A percentile compares a stretch with the other conserved stretches of the same genome.
phyloP scores from a whole-genome alignment of 1,140 invertebrate species.

The Drosophila orena region DNA sequence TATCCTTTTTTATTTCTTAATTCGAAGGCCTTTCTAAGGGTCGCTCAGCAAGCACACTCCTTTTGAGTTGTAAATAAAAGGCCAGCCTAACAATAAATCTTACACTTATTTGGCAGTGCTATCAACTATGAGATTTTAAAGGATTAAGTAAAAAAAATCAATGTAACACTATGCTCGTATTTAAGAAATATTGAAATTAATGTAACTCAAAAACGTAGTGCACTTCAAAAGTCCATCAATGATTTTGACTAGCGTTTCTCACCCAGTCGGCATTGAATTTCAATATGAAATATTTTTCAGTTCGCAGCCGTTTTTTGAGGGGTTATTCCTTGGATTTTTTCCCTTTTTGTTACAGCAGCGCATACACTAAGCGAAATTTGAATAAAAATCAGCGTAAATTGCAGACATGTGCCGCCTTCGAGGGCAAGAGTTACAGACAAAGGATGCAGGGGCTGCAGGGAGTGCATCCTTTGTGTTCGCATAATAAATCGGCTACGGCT shows the following conservation, averaged over 20 bases:
- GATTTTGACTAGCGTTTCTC: neutral
- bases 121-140: neutral
- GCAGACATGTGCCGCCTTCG: slow-evolving; percentile 64
- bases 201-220: neutral
- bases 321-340: slow-evolving; percentile 2
- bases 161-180: too few species aligned
- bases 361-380: slow-evolving; percentile 66
- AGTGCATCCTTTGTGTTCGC: slow-evolving; percentile 47
- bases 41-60: neutral
- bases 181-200: too few species aligned
- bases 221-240: slow-evolving; percentile 8
- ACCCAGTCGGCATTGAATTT: slow-evolving; percentile 38
- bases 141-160: neutral
- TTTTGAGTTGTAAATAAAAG: neutral
- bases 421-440: slow-evolving; percentile 19
- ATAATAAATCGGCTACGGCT: slow-evolving; percentile 50
- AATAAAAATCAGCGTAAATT: slow-evolving; percentile 79
- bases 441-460: slow-evolving; percentile 35
- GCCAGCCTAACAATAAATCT: neutral
- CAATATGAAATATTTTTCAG: slow-evolving; percentile 44
- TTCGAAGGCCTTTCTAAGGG: neutral
- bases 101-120: neutral
- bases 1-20: slow-evolving; percentile 52
- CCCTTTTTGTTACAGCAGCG: slow-evolving; percentile 44
- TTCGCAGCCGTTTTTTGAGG: slow-evolving; percentile 16